Percentiles rank a stretch among this genome's conserved stretches.
phyloP scores from a whole-genome alignment of 1,140 invertebrate species.

The Cyclina sinensis region DNA sequence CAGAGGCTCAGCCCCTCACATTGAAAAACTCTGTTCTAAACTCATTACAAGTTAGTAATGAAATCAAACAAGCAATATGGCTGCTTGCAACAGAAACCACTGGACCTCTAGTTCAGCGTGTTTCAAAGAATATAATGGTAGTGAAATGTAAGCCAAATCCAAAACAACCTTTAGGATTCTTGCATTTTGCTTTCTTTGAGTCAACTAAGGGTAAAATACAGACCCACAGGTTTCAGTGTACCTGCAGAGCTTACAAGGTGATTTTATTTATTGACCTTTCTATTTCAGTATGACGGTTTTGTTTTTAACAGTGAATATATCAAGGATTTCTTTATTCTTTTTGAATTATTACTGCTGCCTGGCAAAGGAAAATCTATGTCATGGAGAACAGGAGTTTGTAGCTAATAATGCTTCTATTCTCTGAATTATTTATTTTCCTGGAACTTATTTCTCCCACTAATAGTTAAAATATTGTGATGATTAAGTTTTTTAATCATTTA shows the following conservation, averaged over 20 bases:
- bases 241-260: conserved; percentile 90
- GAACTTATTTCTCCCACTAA: no score
- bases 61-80: conserved; percentile 91
- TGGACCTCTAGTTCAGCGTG: conserved; percentile 92
- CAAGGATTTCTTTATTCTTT: no score
- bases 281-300: no score
- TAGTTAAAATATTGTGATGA: no score
- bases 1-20: conserved; percentile 89
- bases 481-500: no score
- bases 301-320: no score
- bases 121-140: conserved; percentile 93
- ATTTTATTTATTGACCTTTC: no score
- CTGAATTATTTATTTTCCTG: no score
- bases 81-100: conserved; percentile 89
- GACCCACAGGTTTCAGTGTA: conserved; percentile 90
- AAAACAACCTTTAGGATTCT: conserved; percentile 92
- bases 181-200: conserved; percentile 91
- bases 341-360: no score
- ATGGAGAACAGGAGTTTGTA: no score
- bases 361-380: no score
- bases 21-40: conserved; percentile 91
- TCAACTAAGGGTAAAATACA: conserved; percentile 87
- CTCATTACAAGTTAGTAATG: conserved; percentile 89
- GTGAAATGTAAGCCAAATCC: conserved; percentile 91
- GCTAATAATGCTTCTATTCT: no score